A percentile compares a stretch with the other conserved stretches of the same genome.
Evolutionary conservation across 2,797 vertebrate genomes (phyloP).

Genomic region (Oceanodroma leucorhoa): DNA sequence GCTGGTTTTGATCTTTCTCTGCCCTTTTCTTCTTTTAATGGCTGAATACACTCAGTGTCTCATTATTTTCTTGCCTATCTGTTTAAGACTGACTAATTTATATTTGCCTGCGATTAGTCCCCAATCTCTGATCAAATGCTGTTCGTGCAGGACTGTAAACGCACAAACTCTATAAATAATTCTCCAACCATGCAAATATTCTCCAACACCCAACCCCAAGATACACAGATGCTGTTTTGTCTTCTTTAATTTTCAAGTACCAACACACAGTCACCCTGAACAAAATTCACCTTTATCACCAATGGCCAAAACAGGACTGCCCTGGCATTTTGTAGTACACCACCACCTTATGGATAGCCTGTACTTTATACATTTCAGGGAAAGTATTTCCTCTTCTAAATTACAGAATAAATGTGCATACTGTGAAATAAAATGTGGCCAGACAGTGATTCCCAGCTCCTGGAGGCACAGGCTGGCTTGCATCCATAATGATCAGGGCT

Average conservation of each 20-base stretch:
- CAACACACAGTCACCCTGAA: neutral
- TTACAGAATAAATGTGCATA: neutral
- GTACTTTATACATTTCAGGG: neutral
- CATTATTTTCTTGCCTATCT: neutral
- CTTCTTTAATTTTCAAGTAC: neutral
- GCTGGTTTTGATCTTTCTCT: neutral
- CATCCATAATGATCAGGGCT: neutral
- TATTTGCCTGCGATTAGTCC: neutral
- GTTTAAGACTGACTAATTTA: neutral
- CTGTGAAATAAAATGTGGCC: neutral
- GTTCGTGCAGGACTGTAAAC: neutral
- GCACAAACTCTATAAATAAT: neutral
- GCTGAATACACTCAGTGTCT: neutral
- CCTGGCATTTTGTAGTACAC: neutral
- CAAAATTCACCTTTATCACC: neutral
- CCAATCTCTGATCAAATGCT: neutral
- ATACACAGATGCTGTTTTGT: neutral
- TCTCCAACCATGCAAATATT: neutral
- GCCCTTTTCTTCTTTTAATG: neutral
- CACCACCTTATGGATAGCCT: neutral
- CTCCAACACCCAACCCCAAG: neutral
- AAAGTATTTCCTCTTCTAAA: neutral
- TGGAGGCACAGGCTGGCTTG: neutral
- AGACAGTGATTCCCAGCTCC: neutral
- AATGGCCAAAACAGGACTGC: neutral